phyloP scores from a whole-genome alignment of 2,113 vertebrate genomes.

The Percopsis transmontana region DNA sequence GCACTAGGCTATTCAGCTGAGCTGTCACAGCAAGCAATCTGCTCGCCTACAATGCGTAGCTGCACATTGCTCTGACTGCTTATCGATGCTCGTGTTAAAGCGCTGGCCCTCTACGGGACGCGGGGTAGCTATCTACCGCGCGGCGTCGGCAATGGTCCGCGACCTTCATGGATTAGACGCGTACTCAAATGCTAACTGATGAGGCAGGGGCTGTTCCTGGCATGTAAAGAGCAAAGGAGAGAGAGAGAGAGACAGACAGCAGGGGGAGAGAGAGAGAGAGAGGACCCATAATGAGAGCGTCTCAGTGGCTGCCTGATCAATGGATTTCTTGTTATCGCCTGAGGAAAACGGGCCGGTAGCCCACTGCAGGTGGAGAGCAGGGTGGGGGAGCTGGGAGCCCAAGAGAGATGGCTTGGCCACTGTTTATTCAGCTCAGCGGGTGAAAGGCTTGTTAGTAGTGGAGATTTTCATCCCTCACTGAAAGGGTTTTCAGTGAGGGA shows the following conservation, averaged over 20 bases:
- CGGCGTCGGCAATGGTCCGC: constrained; percentile 55
- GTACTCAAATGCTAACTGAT: constrained; percentile 71
- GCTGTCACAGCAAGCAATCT: constrained; percentile 13
- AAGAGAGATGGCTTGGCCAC: constrained; percentile 20
- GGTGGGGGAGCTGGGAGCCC: constrained; percentile 12
- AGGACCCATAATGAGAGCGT: constrained; percentile 77
- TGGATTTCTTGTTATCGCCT: constrained; percentile 74
- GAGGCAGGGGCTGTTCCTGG: constrained; percentile 60
- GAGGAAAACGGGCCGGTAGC: constrained; percentile 64
- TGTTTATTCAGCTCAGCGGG: constrained; percentile 62
- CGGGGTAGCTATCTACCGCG: neutral
- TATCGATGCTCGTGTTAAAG: constrained; percentile 49
- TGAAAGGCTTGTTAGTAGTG: constrained; percentile 32
- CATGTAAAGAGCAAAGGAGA: constrained; percentile 33
- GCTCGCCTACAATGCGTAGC: constrained; percentile 12
- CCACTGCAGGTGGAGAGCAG: constrained; percentile 66
- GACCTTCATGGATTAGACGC: constrained; percentile 62
- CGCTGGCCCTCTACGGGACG: constrained; percentile 21
- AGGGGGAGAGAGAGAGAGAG: constrained; percentile 46
- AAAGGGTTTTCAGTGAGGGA: constrained; percentile 24
- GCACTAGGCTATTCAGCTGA: too few relatives aligned
- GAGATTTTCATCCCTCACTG: constrained; percentile 55
- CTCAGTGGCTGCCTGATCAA: constrained; percentile 77
- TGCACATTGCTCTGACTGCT: constrained; percentile 36
- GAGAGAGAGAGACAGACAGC: neutral